These are phyloP conservation scores for Paracentrotus lividus DNA, from an alignment of 53 echinoderm and acorn worm genomes.

Conservation along the genomic window DNA sequence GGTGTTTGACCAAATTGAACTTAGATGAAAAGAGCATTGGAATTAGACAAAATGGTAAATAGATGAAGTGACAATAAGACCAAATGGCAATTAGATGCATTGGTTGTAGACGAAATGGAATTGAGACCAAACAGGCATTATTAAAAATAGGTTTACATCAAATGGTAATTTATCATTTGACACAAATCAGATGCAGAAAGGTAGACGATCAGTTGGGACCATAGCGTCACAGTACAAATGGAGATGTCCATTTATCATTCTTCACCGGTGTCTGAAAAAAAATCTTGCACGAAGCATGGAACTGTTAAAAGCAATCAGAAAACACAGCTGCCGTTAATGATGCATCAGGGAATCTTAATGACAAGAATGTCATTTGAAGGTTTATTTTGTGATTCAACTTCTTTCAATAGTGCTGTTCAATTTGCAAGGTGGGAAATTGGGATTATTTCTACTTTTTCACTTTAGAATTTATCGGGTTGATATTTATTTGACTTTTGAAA, in stretches of 20 bases:
- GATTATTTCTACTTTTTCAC: neutral
- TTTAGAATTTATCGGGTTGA: neutral
- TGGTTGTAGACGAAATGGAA: too few species aligned
- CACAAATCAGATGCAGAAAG: too few species aligned
- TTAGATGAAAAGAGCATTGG: too few species aligned
- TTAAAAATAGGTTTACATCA: too few species aligned
- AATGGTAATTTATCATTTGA: too few species aligned
- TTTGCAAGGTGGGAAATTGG: neutral
- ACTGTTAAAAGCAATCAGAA: conserved; percentile 17
- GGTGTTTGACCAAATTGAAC: too few species aligned
- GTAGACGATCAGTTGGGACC: too few species aligned
- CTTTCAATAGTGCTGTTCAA: neutral
- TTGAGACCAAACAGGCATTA: too few species aligned
- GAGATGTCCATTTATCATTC: neutral
- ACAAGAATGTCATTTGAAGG: neutral
- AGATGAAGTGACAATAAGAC: too few species aligned
- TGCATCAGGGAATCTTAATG: neutral
- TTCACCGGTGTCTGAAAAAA: neutral
- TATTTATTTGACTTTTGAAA: neutral
- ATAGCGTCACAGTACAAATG: too few species aligned
- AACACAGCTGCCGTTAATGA: neutral
- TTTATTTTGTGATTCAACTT: neutral
- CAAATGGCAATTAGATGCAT: too few species aligned
- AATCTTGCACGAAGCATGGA: neutral
- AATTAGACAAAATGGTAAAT: too few species aligned